Evolutionary conservation across 2,113 vertebrate genomes (phyloP).

Genomic region (Phaetusa simplex): DNA sequence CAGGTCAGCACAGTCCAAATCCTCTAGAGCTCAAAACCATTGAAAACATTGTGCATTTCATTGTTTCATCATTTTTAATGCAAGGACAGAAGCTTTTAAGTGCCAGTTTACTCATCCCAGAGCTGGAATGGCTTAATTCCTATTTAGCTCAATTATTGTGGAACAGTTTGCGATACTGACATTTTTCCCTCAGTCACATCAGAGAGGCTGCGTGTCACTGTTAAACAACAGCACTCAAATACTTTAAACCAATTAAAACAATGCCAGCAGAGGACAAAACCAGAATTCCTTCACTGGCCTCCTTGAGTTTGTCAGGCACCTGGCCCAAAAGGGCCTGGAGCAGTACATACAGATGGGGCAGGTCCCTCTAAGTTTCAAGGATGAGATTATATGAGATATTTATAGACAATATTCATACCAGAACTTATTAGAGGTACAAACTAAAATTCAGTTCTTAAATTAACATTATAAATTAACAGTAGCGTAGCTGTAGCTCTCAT

Average conservation of each 20-base stretch:
- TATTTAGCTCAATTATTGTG: background rate
- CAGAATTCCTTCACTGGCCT: background rate
- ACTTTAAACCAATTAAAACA: background rate
- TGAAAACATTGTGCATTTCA: background rate
- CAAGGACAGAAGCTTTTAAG: background rate
- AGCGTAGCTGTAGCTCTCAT: background rate
- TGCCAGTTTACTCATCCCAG: background rate
- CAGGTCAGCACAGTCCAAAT: background rate
- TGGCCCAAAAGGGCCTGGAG: background rate
- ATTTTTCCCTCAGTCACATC: background rate
- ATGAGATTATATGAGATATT: background rate
- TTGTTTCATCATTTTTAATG: background rate
- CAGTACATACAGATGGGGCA: accelerated
- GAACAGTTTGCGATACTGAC: background rate
- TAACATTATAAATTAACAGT: background rate
- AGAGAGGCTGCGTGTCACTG: background rate
- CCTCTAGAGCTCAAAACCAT: background rate
- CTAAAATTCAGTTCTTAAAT: background rate
- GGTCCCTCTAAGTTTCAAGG: background rate
- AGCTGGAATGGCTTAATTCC: background rate
- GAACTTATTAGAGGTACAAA: background rate
- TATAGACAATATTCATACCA: background rate
- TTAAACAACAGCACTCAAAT: background rate
- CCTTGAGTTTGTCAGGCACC: background rate
- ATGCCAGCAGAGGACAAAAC: background rate